These are phyloP conservation scores for Oscheius sp. DNA, from an alignment of 2,888 invertebrate species.

Conservation along the genomic window DNA sequence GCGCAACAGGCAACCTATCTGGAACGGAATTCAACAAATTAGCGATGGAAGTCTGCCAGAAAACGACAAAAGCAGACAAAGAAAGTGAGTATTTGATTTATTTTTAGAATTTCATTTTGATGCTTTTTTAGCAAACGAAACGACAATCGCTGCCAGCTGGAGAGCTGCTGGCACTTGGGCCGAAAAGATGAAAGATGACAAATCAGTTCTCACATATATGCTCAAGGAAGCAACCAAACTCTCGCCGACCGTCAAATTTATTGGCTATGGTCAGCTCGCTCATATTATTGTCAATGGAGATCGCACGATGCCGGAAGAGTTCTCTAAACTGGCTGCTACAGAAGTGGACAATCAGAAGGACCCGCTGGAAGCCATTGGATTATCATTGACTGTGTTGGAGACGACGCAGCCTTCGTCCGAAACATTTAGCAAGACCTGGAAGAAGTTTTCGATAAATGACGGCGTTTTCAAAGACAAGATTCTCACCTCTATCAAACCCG, in stretches of 20 bases:
- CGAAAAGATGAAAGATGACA: slow-evolving; percentile 19
- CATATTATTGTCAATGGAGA: slow-evolving; percentile 38
- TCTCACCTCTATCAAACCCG: slow-evolving; percentile 40
- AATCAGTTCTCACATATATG: slow-evolving; percentile 31
- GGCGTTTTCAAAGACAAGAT: slow-evolving; percentile 51
- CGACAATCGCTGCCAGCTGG: slow-evolving; percentile 55
- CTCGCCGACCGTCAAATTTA: slow-evolving; percentile 40
- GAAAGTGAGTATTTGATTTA: slow-evolving; percentile 43
- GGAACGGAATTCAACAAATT: slow-evolving; percentile 45
- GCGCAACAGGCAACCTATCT: slow-evolving; percentile 26
- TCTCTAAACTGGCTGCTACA: slow-evolving; percentile 36
- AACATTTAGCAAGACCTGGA: slow-evolving; percentile 44
- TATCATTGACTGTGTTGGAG: slow-evolving; percentile 44
- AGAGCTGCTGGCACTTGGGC: slow-evolving; percentile 47
- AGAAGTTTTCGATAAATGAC: slow-evolving; percentile 42
- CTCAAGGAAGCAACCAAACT: slow-evolving; percentile 51
- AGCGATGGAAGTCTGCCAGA: slow-evolving; percentile 45
- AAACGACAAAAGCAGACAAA: slow-evolving; percentile 52
- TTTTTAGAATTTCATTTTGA: neutral
- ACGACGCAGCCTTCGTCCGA: slow-evolving; percentile 36
- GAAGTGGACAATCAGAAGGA: slow-evolving; percentile 55
- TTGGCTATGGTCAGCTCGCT: slow-evolving; percentile 43
- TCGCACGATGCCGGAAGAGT: slow-evolving; percentile 38
- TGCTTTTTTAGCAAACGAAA: slow-evolving; percentile 46
- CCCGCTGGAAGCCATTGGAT: slow-evolving; percentile 45